Conservation (phyloP, 2,113 vertebrate species). For the Hystrix cristata region DNA sequence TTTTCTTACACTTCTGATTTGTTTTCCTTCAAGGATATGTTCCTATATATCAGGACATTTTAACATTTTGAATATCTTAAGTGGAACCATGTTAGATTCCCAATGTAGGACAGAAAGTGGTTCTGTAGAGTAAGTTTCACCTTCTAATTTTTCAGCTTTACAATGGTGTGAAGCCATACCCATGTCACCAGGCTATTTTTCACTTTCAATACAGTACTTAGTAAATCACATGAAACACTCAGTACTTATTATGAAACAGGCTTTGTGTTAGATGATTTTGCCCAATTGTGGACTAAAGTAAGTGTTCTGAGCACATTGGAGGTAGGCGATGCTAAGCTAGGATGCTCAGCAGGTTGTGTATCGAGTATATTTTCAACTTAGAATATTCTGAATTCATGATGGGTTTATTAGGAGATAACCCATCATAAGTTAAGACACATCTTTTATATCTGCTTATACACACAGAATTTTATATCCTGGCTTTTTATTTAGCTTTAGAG, state of each 20-base stretch:
- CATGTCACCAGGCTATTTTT: not conserved
- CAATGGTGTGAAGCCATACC: not conserved
- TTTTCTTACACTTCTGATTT: not conserved
- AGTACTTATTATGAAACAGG: not conserved
- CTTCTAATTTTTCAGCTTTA: not conserved
- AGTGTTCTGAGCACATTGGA: not conserved
- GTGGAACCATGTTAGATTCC: not conserved
- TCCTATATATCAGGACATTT: not conserved
- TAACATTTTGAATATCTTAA: not conserved
- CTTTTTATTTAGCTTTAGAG: slow-evolving; percentile 24
- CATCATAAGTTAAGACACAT: not conserved
- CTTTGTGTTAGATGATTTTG: not conserved
- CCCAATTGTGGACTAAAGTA: not conserved
- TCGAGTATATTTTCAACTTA: not conserved
- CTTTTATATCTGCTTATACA: not conserved
- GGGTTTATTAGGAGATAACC: not conserved
- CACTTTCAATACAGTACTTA: not conserved
- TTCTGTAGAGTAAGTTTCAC: not conserved
- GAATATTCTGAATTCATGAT: not conserved
- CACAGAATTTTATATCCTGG: not conserved
- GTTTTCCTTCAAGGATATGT: not conserved
- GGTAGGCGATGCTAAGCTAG: not conserved
- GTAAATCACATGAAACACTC: not conserved
- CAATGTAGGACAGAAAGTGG: not conserved
- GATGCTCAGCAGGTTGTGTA: not conserved